Conservation (phyloP, 2,113 vertebrate species). For the Numenius arquata region DNA sequence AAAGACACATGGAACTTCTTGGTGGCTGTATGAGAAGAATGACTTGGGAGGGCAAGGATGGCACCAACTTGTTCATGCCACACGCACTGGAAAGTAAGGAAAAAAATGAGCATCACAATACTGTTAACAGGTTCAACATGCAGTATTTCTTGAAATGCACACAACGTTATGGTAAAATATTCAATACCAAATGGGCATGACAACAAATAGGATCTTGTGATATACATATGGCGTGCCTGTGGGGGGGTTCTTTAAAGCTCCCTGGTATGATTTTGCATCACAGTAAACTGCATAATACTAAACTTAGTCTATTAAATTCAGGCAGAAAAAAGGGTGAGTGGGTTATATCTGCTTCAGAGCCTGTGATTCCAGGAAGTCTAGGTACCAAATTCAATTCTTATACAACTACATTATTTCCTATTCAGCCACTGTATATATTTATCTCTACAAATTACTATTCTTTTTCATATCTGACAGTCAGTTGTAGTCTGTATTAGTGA, state of each 20-base stretch:
- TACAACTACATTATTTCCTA: not conserved
- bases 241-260: accelerated
- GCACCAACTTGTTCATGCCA: not conserved
- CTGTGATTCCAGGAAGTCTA: not conserved
- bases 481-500: not conserved
- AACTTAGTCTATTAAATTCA: not conserved
- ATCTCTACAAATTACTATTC: not conserved
- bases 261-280: not conserved
- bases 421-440: not conserved
- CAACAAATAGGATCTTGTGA: not conserved
- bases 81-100: not conserved
- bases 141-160: not conserved
- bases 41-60: not conserved
- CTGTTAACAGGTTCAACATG: not conserved
- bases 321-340: not conserved
- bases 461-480: not conserved
- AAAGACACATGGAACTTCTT: not conserved
- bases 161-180: not conserved
- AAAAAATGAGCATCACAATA: not conserved
- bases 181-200: not conserved
- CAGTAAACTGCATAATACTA: not conserved
- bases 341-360: not conserved
- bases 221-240: not conserved
- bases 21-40: not conserved
- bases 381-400: not conserved